Base-by-base conservation (phyloP, 1,140 invertebrate species). In the Drosophila micromelanica region DNA sequence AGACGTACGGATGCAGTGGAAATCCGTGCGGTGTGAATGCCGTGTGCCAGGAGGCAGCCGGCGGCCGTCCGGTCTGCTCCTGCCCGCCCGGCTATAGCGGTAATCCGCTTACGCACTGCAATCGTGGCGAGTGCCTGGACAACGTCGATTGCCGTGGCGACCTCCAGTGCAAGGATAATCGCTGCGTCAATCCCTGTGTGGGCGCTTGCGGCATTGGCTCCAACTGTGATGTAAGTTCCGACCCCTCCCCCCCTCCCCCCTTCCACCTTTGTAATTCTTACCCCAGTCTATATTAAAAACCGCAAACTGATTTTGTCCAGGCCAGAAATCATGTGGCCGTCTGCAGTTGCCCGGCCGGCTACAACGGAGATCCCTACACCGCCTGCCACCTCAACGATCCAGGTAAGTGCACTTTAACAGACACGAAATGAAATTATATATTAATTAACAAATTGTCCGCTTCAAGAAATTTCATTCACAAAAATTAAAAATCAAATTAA, bases 321-420 rank as follows among this genome's bases (percentile, higher is more conserved):
- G 95, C 95, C 0, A 93, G 96, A 57, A 95, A 96, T 76, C 97
- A 98, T 73, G 94, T 96, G 27, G 96, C 97, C 3, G 95, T 97
- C 0, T 98, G 97, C 86, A 95, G 95, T 7, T 98, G 97, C 90
- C 95, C 96, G 0, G 92, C 95, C 42, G 97, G 97, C 9, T 97
- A 96, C 90, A 94, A 95, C 30, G 97, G 97, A n/a, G 96, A 97
- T 93, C 96, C 97, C 5, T 93, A 97, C 80, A 91, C 91, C 11
- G 80, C 92, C 38, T 96, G 95, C 90, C 92, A 94, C 89, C 92
- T 93, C 38, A 93, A 93, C 73, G 94, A 95, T 92, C 94, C 94
- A 79, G 94, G 95, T 95, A 92, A 92, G 27, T 6, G 27, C 27
- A 27, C 5, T 6, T 27, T 27, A 27, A 27, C 5, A 6, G 27